Conservation (phyloP, 1,140 invertebrate genomes). For the Caenorhabditis briggsae region DNA sequence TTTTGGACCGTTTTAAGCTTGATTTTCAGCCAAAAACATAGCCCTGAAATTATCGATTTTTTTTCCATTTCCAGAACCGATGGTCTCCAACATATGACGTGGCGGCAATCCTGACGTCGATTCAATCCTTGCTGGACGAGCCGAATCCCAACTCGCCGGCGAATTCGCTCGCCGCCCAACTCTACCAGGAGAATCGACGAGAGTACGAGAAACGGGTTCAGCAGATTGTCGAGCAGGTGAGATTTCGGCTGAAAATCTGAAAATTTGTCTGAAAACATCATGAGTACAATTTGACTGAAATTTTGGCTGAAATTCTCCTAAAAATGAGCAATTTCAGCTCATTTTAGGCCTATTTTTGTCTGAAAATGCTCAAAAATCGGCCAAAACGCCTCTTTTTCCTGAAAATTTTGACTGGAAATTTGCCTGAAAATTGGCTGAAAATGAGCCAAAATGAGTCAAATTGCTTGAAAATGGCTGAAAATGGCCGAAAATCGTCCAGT, state of each 20-base stretch:
- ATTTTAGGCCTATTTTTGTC: too few species aligned
- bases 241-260: too few species aligned
- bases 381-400: too few species aligned
- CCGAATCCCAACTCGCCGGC: conserved; percentile 96
- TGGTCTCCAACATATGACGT: conserved; percentile 99
- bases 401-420: too few species aligned
- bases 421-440: neutral
- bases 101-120: conserved; percentile 94
- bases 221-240: conserved; percentile 89
- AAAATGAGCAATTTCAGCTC: too few species aligned
- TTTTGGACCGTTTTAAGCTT: too few species aligned
- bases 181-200: conserved; percentile 82
- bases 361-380: too few species aligned
- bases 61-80: conserved; percentile 86
- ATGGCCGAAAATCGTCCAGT: neutral
- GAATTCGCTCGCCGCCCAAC: conserved; percentile 93
- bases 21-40: too few species aligned
- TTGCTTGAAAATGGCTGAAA: neutral
- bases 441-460: neutral
- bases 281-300: too few species aligned
- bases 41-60: neutral
- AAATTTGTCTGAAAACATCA: too few species aligned
- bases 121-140: conserved; percentile 82
- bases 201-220: conserved; percentile 97
- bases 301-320: neutral